A percentile compares a stretch with the other conserved stretches of the same genome.
Evolutionary conservation across 1,140 invertebrate genomes (phyloP).

Genomic region (Atta cephalotes): DNA sequence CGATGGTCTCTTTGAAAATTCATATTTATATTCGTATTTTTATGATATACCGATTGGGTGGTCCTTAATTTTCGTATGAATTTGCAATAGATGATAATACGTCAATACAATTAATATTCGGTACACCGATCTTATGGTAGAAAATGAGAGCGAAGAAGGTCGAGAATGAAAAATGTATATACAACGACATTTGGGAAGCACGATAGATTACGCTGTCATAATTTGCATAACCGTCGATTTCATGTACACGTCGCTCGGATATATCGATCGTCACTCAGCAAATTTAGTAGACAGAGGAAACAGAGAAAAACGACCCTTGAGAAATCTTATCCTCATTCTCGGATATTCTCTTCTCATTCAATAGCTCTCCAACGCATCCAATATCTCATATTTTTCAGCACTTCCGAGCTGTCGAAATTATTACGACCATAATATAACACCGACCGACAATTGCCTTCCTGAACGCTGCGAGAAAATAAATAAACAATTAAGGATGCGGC

Average conservation of each 20-base stretch:
- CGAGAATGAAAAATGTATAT: conserved; percentile 32
- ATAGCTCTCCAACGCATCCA: not conserved
- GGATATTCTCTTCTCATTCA: conserved; percentile 11
- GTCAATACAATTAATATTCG: conserved; percentile 34
- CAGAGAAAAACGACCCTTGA: not conserved
- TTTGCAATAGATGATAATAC: conserved; percentile 3
- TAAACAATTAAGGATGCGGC: not conserved
- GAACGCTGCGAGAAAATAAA: not conserved
- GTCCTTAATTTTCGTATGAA: conserved; percentile 31
- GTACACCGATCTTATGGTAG: conserved; percentile 4
- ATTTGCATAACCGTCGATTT: conserved; percentile 32
- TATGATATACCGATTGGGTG: conserved; percentile 26
- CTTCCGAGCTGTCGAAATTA: conserved; percentile 5
- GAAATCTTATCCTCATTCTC: conserved; percentile 22
- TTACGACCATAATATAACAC: conserved; percentile 7
- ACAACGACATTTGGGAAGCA: conserved; percentile 20
- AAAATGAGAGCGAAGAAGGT: not conserved
- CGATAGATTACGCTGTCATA: conserved; percentile 27
- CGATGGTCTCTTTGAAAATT: not conserved
- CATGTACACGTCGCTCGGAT: not conserved
- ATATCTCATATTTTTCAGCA: conserved; percentile 16
- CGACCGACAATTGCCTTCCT: conserved; percentile 3
- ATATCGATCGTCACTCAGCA: conserved; percentile 18
- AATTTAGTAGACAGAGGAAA: conserved; percentile 13
- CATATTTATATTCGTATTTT: conserved; percentile 20